phyloP scores from a whole-genome alignment of 2,888 invertebrate species.

The Drepana falcataria region DNA sequence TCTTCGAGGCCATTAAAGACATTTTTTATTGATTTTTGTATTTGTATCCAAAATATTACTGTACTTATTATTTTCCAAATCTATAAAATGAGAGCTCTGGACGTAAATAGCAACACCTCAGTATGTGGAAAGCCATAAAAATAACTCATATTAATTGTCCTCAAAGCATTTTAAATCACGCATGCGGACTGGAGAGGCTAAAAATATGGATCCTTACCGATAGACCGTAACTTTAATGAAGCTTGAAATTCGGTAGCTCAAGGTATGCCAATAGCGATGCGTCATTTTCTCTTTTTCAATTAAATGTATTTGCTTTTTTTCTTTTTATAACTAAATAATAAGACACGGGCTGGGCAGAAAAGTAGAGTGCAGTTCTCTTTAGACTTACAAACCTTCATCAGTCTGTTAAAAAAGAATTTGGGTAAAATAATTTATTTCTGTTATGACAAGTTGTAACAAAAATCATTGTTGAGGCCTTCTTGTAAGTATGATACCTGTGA shows the following conservation, averaged over 20 bases:
- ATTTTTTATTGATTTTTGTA: too few species aligned
- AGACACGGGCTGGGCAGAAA: too few species aligned
- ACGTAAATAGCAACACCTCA: neutral
- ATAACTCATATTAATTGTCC: neutral
- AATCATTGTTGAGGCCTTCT: too few species aligned
- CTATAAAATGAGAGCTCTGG: constrained; percentile 1
- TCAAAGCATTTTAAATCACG: constrained; percentile 1
- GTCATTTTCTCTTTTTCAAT: neutral
- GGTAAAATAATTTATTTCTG: too few species aligned
- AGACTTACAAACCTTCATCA: too few species aligned
- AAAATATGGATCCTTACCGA: neutral
- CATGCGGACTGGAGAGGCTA: neutral
- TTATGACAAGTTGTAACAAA: too few species aligned
- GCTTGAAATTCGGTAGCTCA: neutral
- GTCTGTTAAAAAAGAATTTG: too few species aligned
- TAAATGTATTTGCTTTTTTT: neutral
- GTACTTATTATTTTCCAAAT: constrained; percentile 9
- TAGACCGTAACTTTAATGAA: neutral
- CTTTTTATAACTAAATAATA: too few species aligned
- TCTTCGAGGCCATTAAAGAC: too few species aligned
- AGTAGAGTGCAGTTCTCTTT: too few species aligned
- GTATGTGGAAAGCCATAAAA: neutral
- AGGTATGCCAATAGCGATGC: neutral
- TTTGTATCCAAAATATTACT: constrained; percentile 1
- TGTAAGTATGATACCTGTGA: too few species aligned